Evolutionary conservation across 2,888 invertebrate genomes (phyloP), one percentile per base, ranked within the genome.

Genomic region (Punctoribates punctum): DNA sequence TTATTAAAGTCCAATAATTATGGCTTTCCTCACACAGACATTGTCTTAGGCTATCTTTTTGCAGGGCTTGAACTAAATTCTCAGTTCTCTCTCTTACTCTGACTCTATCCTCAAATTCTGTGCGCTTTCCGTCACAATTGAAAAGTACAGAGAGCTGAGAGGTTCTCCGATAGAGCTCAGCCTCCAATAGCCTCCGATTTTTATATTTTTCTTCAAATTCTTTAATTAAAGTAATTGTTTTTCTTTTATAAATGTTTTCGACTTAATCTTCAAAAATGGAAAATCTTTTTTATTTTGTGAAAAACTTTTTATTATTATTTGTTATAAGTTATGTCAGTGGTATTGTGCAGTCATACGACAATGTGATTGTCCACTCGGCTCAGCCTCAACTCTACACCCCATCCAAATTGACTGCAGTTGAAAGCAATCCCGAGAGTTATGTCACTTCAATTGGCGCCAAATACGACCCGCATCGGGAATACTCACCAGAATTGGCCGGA

Each of bases 401-500:
- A 48, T 72, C 72, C 0, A 8, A 67, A 42, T n/a, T 67, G 13
- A 3, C 67, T 42, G 38, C 67, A 13, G 17, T 38, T 48, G 48
- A 25, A 1, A 42, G 72, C 9, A 42, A n/a, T 23, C 42, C 70
- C 5, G 11, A 25, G 11, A 17, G 17, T 25, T 46, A 72, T 48
- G 46, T 25, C 11, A 29, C 60, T 0, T 60, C 60, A 13, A 27
- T 60, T 29, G 72, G 72, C 17, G 23, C 72, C 48, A 72, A 48
- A 72, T 76, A 76, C 29, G 73, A 76, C 34, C 1, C 76, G 0
- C 54, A 76, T 29, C 73, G 76, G 8, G 76, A 76, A 65, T 73
- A 76, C 17, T 76, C 76, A 17, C 73, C 73, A 1, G 76, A 76
- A 34, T 73, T 76, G 60, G 76, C 76, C 48, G 23, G 46, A n/a